Evolutionary conservation across 2,888 invertebrate species (phyloP).

Genomic region (Agriopis aurantiaria): DNA sequence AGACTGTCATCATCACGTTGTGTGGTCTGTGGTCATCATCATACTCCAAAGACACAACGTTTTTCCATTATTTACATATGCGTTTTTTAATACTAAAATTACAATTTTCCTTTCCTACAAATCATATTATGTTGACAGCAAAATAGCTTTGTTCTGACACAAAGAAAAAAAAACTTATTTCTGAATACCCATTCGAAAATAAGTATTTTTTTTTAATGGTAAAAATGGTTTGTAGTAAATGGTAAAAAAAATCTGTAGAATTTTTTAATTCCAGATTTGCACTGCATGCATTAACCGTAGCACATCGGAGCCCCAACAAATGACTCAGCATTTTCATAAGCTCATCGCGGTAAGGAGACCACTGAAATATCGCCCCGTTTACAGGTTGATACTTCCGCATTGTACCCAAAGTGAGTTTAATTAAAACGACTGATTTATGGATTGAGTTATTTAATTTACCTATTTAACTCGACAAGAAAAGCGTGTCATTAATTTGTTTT

Average conservation of each 20-base stretch:
- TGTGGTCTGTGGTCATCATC: too few relatives aligned
- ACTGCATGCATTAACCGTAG: conserved; percentile 50
- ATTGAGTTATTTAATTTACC: conserved; percentile 24
- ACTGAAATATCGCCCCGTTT: conserved; percentile 45
- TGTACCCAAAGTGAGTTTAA: conserved; percentile 37
- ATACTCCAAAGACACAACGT: too few relatives aligned
- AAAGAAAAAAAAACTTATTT: too few relatives aligned
- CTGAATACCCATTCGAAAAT: too few relatives aligned
- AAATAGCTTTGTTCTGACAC: too few relatives aligned
- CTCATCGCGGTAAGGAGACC: conserved; percentile 43
- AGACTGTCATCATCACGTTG: too few relatives aligned
- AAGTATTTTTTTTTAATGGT: too few relatives aligned
- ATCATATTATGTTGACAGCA: too few relatives aligned
- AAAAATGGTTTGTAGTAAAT: too few relatives aligned
- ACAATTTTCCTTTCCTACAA: too few relatives aligned
- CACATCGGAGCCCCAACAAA: conserved; percentile 59
- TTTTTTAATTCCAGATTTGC: conserved; percentile 7
- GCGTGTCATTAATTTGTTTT: not conserved
- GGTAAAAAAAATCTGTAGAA: not conserved
- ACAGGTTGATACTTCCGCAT: conserved; percentile 44
- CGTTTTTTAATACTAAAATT: too few relatives aligned
- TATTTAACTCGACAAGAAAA: not conserved
- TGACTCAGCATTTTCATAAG: conserved; percentile 50
- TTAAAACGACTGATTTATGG: conserved; percentile 39
- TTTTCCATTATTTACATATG: too few relatives aligned